Base-by-base conservation (phyloP, 2,113 vertebrate genomes). In the Nibea coibor region DNA sequence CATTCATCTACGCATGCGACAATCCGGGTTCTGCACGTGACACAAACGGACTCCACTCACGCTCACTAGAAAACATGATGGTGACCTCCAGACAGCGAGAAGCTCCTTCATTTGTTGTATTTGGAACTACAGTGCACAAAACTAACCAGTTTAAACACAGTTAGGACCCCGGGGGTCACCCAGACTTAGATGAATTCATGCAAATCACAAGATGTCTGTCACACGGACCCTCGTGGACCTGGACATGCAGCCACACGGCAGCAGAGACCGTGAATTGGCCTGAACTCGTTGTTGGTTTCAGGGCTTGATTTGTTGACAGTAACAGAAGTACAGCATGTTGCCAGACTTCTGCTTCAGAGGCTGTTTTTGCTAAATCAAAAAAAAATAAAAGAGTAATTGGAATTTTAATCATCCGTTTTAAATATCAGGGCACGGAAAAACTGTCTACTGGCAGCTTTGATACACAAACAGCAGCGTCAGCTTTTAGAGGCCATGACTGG, bases 401-500 rank as follows among this genome's bases (percentile, higher is more conserved):
- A 64, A 24, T 47, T 47, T 24, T 14, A 53, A 39, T 4, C 35
- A 58, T 47, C 10, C 7, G 0, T 26, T 11, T 6, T 31, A 57
- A 57, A 43, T 19, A 56, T 42, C 20, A 56, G 51, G 12, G 43
- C 9, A 56, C 35, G 8, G 35, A 45, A 43, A 45, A 4, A 9
- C 15, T 2, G 22, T 66, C 43, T 5, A 4, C 45, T 57, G 35
- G 35, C n/a, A 56, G 51, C 51, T 59, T 43, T 43, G 4, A 14
- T 22, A 31, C 11, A 39, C 31, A 42, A 70, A 56, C 47, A 81
- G 51, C 63, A 73, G n/a, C 24, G 2, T 64, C 63, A 63, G 47
- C 39, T 69, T 26, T 31, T 1, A 22, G 56, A n/a, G 19, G 24
- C 45, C 1, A 19, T 28, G 2, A 11, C 6, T 22, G 19, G 11